A percentile compares a stretch with the other conserved stretches of the same genome.
Conservation (phyloP, 2,113 vertebrate genomes). For the Ginglymostoma cirratum region DNA sequence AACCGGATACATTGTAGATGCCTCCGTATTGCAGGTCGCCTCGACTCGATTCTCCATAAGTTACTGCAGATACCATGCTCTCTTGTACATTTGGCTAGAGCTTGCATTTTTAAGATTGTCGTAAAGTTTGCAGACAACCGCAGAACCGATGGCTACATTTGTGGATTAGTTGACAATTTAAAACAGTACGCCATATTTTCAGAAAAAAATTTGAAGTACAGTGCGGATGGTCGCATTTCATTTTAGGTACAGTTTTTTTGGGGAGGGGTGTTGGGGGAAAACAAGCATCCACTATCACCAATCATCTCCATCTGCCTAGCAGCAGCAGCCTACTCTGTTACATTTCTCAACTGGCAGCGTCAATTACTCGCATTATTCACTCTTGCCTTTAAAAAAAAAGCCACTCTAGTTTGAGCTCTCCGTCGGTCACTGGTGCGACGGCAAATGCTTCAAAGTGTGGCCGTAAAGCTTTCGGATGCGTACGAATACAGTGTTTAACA, state of each 20-base stretch:
- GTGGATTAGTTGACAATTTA: not conserved
- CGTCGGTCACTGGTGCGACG: too few relatives aligned
- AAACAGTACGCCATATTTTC: conserved; percentile 25
- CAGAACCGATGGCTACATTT: not conserved
- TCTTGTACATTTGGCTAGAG: not conserved
- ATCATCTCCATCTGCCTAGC: not conserved
- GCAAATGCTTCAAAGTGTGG: not conserved
- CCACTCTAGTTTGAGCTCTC: not conserved
- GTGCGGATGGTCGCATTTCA: not conserved
- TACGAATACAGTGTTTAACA: too few relatives aligned
- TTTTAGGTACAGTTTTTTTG: not conserved
- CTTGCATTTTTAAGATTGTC: not conserved
- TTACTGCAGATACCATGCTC: conserved; percentile 13
- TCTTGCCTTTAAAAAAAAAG: not conserved
- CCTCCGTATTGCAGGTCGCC: not conserved
- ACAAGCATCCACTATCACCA: not conserved
- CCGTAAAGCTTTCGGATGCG: not conserved
- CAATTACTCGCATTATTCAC: not conserved
- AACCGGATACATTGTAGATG: not conserved
- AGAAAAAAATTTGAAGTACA: conserved; percentile 10
- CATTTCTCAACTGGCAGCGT: not conserved
- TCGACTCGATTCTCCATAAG: not conserved
- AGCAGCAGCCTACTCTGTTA: too few relatives aligned
- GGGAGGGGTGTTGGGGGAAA: too few relatives aligned
- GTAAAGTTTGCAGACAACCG: conserved; percentile 28